Base-by-base conservation (phyloP, 2,888 invertebrate genomes). In the Cylloceria caligata region DNA sequence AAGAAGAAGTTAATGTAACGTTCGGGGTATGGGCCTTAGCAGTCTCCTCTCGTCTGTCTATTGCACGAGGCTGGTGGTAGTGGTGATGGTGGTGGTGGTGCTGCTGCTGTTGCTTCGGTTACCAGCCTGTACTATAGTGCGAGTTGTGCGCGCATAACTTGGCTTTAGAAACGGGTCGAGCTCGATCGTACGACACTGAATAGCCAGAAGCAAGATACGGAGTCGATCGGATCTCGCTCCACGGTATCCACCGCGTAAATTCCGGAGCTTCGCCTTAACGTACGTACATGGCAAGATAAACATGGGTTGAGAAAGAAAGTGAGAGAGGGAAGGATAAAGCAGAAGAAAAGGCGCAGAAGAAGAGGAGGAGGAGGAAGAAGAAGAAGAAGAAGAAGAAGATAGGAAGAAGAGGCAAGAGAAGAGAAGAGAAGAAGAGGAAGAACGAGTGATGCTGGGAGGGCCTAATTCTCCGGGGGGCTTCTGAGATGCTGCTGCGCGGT, bases 201-300 rank as follows among this genome's bases (percentile, higher is more conserved):
- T 85, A 85, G 85, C 84, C 84, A 85, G 85, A 85, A 85, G 85
- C 85, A 80, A 85, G 84, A 85, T 85, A 85, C 84, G 78, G 84
- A 85, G 84, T 85, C 85, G 85, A 85, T 85, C 84, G 84, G 76
- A 85, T 85, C 85, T 83, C 80, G 80, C 72, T 77, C 72, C 83
- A 69, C 74, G 83, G 81, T 85, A 84, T 83, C 83, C 85, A 84
- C 84, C 84, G 85, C 81, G 84, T 84, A 84, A 85, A 86, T 82
- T 84, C 85, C 83, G 69, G 64, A 79, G 83, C 78, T 83, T 83
- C 81, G 81, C 81, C 62, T 79, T 83, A 84, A 79, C 81, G 75
- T 84, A 84, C 81, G 74, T 83, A 83, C 82, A 85, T 80, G 74
- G 74, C 76, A 79, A 81, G 75, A 83, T 79, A 81, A 75, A 81